These are phyloP conservation scores for Caradrina kadenii DNA, from an alignment of 2,888 invertebrate genomes.

Conservation along the genomic window DNA sequence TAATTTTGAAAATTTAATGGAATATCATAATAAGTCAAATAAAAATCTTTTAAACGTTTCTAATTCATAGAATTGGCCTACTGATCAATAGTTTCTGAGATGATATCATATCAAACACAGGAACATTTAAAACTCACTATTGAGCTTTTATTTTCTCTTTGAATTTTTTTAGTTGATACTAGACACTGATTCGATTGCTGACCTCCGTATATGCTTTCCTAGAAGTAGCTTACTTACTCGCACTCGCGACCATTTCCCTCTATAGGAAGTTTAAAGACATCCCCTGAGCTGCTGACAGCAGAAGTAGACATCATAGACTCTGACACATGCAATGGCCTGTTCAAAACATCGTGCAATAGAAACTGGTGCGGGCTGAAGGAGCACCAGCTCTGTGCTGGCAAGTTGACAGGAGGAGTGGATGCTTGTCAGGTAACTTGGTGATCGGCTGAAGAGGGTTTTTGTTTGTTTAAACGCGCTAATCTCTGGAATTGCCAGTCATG, in stretches of 20 bases:
- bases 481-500: no score
- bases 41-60: no score
- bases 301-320: slow-evolving; percentile 74
- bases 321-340: slow-evolving; percentile 66
- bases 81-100: no score
- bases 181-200: not conserved
- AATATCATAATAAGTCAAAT: no score
- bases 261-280: slow-evolving; percentile 66
- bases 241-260: not conserved
- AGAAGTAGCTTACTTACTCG: not conserved
- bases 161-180: no score
- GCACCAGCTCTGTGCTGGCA: slow-evolving; percentile 82
- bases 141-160: no score
- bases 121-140: no score
- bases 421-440: slow-evolving; percentile 76
- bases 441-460: no score
- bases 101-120: no score
- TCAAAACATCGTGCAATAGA: slow-evolving; percentile 70
- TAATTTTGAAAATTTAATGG: no score
- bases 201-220: not conserved
- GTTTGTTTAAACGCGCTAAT: no score
- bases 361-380: slow-evolving; percentile 74
- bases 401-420: slow-evolving; percentile 78
- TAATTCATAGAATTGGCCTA: no score
- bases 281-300: slow-evolving; percentile 75